Base-by-base conservation (phyloP, 2,113 vertebrate species). In the Serinus canaria region DNA sequence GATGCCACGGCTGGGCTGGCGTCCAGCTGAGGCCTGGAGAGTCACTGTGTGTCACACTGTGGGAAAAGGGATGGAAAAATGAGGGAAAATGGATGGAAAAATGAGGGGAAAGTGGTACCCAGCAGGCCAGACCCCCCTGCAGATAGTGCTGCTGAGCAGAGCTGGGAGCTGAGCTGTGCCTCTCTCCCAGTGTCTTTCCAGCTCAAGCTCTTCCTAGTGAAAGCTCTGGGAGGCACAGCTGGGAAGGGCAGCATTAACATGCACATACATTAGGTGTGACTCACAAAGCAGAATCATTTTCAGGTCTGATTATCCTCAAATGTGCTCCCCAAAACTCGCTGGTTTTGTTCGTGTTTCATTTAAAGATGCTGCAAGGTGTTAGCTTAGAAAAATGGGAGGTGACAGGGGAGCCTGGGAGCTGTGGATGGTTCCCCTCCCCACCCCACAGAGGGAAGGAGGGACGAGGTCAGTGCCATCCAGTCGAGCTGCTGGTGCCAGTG, bases 201-300 rank as follows among this genome's bases (percentile, higher is more conserved):
- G 33, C 55, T 70, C 14, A 47, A 35, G 20, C 33, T 53, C 28
- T 30, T 53, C 30, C 31, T 43, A 16, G 74, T 18, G 76, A 59
- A 86, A 84, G 47, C 73, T 87, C 66, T 19, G 11, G 53, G 67
- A 87, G 89, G 52, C 41, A 52, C 53, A 94, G 83, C n/a, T 75
- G 89, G 55, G 68, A 59, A 75, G 58, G 50, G 44, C 79, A 56
- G 60, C 52, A 21, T 87, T 82, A 35, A 75, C 28, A 64, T 92
- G 95, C 80, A 83, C 86, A 89, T 92, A 21, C 62, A 89, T 84
- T 59, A 75, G 64, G 77, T 35, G 86, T 94, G 92, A 95, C 30
- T 97, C 94, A 60, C 63, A 25, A 43, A 56, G 53, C 47, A 88
- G 83, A 89, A 66, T 41, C 53, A 53, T 91, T 91, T 91, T 92